Evolutionary conservation across 2,888 invertebrate species (phyloP).

Genomic region (Eilema depressum): DNA sequence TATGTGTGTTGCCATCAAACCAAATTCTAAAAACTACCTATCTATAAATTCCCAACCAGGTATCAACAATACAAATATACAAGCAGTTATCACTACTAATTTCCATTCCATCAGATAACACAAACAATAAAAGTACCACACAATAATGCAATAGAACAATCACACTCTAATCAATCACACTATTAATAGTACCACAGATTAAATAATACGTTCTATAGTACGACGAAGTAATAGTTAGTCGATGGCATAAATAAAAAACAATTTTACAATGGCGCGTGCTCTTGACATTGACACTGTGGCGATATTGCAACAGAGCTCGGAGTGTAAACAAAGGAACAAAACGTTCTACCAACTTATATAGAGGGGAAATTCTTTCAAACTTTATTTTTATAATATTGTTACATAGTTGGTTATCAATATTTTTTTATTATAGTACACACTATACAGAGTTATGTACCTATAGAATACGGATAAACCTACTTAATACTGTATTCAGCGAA

Average conservation of each 20-base stretch:
- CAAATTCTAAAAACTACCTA: background rate
- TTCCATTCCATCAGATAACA: background rate
- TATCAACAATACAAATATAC: background rate
- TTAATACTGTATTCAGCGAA: too few species aligned
- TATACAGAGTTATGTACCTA: too few species aligned
- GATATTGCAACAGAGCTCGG: conserved; percentile 30
- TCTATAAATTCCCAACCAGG: background rate
- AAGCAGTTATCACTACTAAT: background rate
- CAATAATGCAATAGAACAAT: background rate
- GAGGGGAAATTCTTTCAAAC: background rate
- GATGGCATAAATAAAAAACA: background rate
- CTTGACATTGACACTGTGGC: conserved; percentile 39
- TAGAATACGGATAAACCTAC: too few species aligned
- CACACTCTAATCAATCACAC: background rate
- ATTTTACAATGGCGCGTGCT: background rate
- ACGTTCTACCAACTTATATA: background rate
- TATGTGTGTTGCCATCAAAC: background rate
- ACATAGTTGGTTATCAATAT: too few species aligned
- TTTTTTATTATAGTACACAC: too few species aligned
- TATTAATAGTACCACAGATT: background rate
- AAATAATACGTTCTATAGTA: background rate
- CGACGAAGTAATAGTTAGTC: background rate
- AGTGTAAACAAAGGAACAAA: conserved; percentile 28
- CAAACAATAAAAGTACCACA: background rate
- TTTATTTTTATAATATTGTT: background rate